Evolutionary conservation across 1,140 invertebrate genomes (phyloP).

Genomic region (Rhyzopertha dominica): DNA sequence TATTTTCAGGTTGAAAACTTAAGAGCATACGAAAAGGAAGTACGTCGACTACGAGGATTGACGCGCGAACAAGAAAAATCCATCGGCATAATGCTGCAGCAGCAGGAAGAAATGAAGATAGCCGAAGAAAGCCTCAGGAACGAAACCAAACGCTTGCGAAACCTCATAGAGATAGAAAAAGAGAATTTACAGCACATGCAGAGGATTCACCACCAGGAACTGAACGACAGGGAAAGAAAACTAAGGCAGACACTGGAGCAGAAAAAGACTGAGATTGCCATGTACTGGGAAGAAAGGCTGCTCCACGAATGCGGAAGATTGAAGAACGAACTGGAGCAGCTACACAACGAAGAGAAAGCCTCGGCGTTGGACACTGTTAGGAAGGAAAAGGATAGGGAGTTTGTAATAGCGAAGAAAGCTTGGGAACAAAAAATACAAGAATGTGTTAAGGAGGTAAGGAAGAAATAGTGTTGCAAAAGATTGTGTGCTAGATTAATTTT

Average conservation of each 20-base stretch:
- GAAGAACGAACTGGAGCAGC: constrained; percentile 55
- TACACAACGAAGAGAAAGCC: constrained; percentile 56
- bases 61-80: constrained; percentile 56
- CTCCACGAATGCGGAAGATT: constrained; percentile 48
- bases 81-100: constrained; percentile 51
- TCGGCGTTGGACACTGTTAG: constrained; percentile 51
- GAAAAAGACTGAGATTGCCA: constrained; percentile 53
- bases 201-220: constrained; percentile 42
- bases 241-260: constrained; percentile 51
- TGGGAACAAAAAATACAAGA: constrained; percentile 53
- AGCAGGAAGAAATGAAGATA: constrained; percentile 53
- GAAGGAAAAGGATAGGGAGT: constrained; percentile 49
- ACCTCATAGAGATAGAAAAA: constrained; percentile 50
- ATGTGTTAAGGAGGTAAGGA: constrained; percentile 50
- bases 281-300: constrained; percentile 53
- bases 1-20: constrained; percentile 47
- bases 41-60: constrained; percentile 53
- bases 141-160: constrained; percentile 50
- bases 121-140: constrained; percentile 53
- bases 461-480: background rate
- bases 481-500: background rate
- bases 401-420: constrained; percentile 48
- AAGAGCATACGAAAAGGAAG: constrained; percentile 56
- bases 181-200: constrained; percentile 46
- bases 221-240: constrained; percentile 52